Percentiles rank a stretch among this genome's conserved stretches.
phyloP scores from a whole-genome alignment of 2,113 vertebrate genomes.

The Dicentrarchus labrax region DNA sequence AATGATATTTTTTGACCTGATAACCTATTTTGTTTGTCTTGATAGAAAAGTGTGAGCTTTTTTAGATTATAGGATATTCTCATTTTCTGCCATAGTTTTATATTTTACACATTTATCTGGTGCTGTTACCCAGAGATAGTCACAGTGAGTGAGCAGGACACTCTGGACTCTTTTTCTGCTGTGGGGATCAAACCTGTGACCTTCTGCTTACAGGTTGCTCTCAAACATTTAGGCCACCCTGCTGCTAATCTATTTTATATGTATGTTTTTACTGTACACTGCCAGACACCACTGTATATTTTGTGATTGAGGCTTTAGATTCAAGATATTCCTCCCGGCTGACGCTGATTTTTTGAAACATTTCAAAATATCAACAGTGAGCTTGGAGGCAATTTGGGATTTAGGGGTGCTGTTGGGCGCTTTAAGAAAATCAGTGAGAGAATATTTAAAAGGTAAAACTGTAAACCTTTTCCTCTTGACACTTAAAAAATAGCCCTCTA shows the following conservation, averaged over 20 bases:
- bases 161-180: conserved; percentile 55
- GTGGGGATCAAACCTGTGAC: conserved; percentile 65
- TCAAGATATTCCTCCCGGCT: neutral
- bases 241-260: conserved; percentile 73
- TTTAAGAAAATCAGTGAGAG: neutral
- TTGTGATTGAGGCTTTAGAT: conserved; percentile 10
- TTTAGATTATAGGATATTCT: conserved; percentile 49
- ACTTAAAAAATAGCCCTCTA: neutral
- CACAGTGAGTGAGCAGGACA: conserved; percentile 6
- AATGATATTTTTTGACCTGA: conserved; percentile 52
- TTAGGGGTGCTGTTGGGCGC: neutral
- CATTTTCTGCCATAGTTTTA: conserved; percentile 59
- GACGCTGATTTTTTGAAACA: conserved; percentile 17
- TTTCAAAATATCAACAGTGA: neutral
- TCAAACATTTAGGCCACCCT: conserved; percentile 56
- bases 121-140: conserved; percentile 55
- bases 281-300: conserved; percentile 45
- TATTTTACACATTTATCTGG: conserved; percentile 53
- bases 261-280: conserved; percentile 56
- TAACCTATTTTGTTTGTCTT: conserved; percentile 50
- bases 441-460: too few relatives aligned
- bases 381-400: neutral
- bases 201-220: conserved; percentile 48
- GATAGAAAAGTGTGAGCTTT: conserved; percentile 59
- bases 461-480: too few relatives aligned